Base-by-base conservation (phyloP, 2,888 invertebrate genomes). In the Noctua pronuba region DNA sequence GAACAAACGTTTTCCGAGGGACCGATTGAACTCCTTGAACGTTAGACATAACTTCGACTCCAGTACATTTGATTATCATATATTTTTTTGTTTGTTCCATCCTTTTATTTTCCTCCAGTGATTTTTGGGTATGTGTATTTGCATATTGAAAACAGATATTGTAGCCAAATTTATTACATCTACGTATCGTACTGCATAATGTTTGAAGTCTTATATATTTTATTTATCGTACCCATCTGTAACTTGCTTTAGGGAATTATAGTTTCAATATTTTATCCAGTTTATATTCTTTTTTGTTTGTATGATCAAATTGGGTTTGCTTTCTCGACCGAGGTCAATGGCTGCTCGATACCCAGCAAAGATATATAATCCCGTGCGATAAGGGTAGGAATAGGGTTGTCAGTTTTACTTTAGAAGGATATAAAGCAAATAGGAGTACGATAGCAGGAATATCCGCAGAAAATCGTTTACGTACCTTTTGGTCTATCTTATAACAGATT, bases 101-200 rank as follows among this genome's bases (percentile, higher is more conserved):
- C 88, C 89, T 91, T 95, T 95, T 95, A 95, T 96, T 94, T 94
- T 92, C 89, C 96, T 94, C 95, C 92, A 91, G 95, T 92, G 96
- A 94, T 95, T 95, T 93, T 90, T 92, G 91, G 92, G 92, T 92
- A 91, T 86, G 87, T 86, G 88, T 90, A 95, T 96, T 96, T 96
- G 92, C 94, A 95, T 96, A 96, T 95, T 93, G 96, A 93, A 95
- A 96, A 95, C 87, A 94, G 93, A 95, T 96, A 94, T 94, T 94
- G 92, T 92, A 91, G 90, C 92, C 90, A 93, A 95, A 95, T 95
- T 95, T 96, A 95, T 95, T 93, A 93, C 93, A 89, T 90, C 91
- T 91, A 88, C 86, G 91, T 91, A 92, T 92, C 90, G 86, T 92
- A 93, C 92, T 91, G 92, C 91, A 92, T 93, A 93, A 92, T 93